phyloP scores from a whole-genome alignment of 2,797 vertebrate genomes.

The Ctenochaetus hawaiiensis region DNA sequence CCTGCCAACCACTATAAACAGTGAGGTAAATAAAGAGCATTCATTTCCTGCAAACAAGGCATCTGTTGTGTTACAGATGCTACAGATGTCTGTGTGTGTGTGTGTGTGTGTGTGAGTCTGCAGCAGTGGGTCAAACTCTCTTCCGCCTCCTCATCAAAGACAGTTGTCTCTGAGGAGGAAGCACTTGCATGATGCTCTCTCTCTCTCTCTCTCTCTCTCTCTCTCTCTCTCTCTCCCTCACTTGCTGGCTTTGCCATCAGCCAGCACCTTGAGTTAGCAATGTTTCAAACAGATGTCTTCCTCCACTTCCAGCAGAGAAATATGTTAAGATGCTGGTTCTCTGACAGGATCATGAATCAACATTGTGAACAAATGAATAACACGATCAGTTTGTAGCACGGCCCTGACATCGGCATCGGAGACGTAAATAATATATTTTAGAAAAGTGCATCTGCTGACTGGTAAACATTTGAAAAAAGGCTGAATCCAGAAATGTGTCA shows the following conservation, averaged over 20 bases:
- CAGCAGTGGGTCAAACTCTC: conserved; percentile 42
- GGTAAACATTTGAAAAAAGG: conserved; percentile 3
- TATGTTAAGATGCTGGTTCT: conserved; percentile 47
- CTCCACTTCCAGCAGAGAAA: conserved; percentile 65
- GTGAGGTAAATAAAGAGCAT: conserved; percentile 43
- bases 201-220: conserved; percentile 24
- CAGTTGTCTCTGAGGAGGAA: conserved; percentile 53
- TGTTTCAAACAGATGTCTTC: conserved; percentile 75
- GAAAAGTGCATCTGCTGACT: not conserved
- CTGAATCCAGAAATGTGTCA: conserved; percentile 12
- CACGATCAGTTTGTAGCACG: conserved; percentile 43
- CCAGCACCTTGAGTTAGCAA: conserved; percentile 60
- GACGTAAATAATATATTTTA: not conserved
- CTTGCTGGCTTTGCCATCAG: conserved; percentile 71
- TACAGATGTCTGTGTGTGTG: conserved; percentile 23
- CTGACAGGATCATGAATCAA: conserved; percentile 55
- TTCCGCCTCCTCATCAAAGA: conserved; percentile 65
- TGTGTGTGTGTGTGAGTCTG: conserved; percentile 28
- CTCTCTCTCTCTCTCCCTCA: conserved; percentile 4
- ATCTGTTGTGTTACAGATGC: conserved; percentile 27
- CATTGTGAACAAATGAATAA: conserved; percentile 42
- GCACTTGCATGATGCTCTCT: conserved; percentile 41
- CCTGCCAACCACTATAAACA: conserved; percentile 50
- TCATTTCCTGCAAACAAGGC: conserved; percentile 47
- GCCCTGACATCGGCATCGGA: not conserved